phyloP scores from a whole-genome alignment of 2,113 vertebrate genomes.

The Vanacampus margaritifer region DNA sequence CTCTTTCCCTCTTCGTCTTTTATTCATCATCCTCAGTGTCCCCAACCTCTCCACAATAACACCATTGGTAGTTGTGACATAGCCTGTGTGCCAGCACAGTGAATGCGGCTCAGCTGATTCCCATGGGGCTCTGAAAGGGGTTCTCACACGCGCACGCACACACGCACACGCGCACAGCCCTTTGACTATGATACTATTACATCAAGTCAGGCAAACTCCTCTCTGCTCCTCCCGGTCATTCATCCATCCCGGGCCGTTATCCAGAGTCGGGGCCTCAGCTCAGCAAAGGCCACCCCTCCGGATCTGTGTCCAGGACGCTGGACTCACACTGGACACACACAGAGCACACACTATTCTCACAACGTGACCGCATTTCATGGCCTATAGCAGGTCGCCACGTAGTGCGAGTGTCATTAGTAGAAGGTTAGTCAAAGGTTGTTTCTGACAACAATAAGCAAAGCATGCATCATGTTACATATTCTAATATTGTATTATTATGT shows the following conservation, averaged over 20 bases:
- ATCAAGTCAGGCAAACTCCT: constrained; percentile 40
- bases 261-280: constrained; percentile 38
- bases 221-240: constrained; percentile 36
- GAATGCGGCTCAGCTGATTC: constrained; percentile 69
- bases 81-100: constrained; percentile 51
- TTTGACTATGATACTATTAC: constrained; percentile 27
- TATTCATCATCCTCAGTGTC: constrained; percentile 29
- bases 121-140: constrained; percentile 61
- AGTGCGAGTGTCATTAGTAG: background rate
- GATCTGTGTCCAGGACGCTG: constrained; percentile 59
- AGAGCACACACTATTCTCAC: constrained; percentile 59
- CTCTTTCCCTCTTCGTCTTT: constrained; percentile 8
- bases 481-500: no score
- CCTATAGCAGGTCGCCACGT: constrained; percentile 11
- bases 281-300: constrained; percentile 53
- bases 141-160: constrained; percentile 18
- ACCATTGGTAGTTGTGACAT: constrained; percentile 55
- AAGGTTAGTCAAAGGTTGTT: background rate
- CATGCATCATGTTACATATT: background rate
- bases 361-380: constrained; percentile 47
- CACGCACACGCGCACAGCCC: constrained; percentile 17
- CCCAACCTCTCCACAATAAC: constrained; percentile 38
- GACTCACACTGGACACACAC: constrained; percentile 46
- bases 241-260: constrained; percentile 39
- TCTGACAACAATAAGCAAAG: background rate